A percentile compares a stretch with the other conserved stretches of the same genome.
Evolutionary conservation across 1,140 invertebrate genomes (phyloP).

Genomic region (Drosophila yakuba): DNA sequence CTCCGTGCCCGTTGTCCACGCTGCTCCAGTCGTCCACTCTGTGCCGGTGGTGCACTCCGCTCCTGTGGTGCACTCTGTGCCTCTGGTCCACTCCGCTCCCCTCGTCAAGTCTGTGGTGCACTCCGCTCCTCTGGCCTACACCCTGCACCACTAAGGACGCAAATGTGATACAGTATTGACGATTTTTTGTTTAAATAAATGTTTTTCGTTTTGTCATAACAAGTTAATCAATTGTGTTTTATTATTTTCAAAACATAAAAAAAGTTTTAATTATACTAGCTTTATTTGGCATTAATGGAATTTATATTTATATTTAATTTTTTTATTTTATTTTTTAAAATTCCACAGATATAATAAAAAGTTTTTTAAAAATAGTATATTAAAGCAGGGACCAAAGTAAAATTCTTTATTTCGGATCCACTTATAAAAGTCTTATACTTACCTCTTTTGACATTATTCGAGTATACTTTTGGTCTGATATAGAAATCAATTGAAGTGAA

Average conservation of each 20-base stretch:
- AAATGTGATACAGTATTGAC: conserved; percentile 63
- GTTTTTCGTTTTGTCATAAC: conserved; percentile 46
- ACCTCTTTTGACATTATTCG: too few relatives aligned
- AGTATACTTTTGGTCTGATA: conserved; percentile 46
- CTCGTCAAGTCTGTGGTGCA: conserved; percentile 59
- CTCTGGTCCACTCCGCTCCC: conserved; percentile 68
- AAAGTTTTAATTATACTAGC: too few relatives aligned
- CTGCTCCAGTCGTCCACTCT: conserved; percentile 49
- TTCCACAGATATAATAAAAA: background rate
- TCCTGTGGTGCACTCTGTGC: conserved; percentile 57
- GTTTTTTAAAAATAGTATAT: too few relatives aligned
- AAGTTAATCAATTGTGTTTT: conserved; percentile 13
- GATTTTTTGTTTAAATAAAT: conserved; percentile 58
- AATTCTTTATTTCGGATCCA: too few relatives aligned
- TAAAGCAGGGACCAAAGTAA: background rate
- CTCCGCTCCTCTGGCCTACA: conserved; percentile 81
- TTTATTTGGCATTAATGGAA: too few relatives aligned
- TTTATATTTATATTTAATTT: too few relatives aligned
- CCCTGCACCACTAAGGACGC: conserved; percentile 68
- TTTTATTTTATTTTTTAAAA: too few relatives aligned
- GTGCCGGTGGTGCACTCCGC: conserved; percentile 74
- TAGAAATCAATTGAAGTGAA: background rate
- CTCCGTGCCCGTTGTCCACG: conserved; percentile 71
- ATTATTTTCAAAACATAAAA: too few relatives aligned
- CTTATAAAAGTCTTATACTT: conserved; percentile 30